A percentile compares a stretch with the other conserved stretches of the same genome.
phyloP scores from a whole-genome alignment of 2,113 vertebrate genomes.

The Daubentonia madagascariensis region DNA sequence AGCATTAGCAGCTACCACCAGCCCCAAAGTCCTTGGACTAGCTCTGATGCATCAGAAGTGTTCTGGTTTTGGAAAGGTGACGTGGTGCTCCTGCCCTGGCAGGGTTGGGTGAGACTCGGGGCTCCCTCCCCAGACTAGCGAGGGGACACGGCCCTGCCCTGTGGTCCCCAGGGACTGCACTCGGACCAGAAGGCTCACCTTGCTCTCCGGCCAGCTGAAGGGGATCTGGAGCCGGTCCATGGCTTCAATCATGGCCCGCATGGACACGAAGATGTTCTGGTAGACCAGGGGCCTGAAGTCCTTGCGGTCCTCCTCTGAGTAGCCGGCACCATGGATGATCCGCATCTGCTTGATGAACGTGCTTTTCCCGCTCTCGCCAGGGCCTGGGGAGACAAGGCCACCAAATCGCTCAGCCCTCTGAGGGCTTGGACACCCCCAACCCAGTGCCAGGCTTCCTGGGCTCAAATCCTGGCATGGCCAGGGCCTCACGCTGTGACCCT shows the following conservation, averaged over 20 bases:
- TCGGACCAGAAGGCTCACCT: constrained; percentile 78
- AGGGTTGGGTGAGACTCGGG: background rate
- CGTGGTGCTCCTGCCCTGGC: background rate
- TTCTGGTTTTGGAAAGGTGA: background rate
- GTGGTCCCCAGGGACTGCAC: too few species aligned
- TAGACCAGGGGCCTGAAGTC: constrained; percentile 87
- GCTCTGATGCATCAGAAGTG: background rate
- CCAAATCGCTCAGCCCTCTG: rapidly evolving
- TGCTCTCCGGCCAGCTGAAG: constrained; percentile 84
- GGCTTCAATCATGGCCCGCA: constrained; percentile 87
- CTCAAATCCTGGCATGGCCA: rapidly evolving
- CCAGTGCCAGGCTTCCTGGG: rapidly evolving
- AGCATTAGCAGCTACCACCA: too few species aligned
- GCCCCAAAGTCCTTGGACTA: background rate
- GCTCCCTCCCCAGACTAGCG: background rate
- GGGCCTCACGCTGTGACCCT: background rate
- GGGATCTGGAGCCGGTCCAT: constrained; percentile 87
- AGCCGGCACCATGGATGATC: constrained; percentile 92
- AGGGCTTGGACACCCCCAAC: rapidly evolving
- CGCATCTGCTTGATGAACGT: constrained; percentile 96
- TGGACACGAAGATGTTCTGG: constrained; percentile 90
- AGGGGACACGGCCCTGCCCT: background rate
- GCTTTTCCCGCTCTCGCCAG: constrained; percentile 94
- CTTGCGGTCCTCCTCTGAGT: constrained; percentile 89
- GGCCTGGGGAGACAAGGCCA: constrained; percentile 80